Percentiles rank a stretch among this genome's conserved stretches.
phyloP scores from a whole-genome alignment of 2,888 invertebrate species.

The Agriopis leucophaearia region DNA sequence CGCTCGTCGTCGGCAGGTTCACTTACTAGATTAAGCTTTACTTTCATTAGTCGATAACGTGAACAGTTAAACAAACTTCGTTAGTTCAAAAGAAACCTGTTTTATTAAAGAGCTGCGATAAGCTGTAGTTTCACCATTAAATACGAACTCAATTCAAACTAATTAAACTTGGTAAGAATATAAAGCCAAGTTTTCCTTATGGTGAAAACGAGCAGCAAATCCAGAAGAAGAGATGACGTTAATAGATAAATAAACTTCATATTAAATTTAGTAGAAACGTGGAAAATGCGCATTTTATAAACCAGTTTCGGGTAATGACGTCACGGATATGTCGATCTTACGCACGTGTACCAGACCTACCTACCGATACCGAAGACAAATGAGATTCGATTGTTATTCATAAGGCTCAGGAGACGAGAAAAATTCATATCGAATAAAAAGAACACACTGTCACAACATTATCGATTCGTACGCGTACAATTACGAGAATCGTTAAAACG shows the following conservation, averaged over 20 bases:
- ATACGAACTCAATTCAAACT: not conserved
- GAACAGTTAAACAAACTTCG: slow-evolving; percentile 5
- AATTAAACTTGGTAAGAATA: not conserved
- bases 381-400: slow-evolving; percentile 33
- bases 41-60: slow-evolving; percentile 8
- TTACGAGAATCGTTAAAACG: slow-evolving; percentile 4
- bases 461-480: slow-evolving; percentile 17
- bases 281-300: slow-evolving; percentile 30
- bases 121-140: not conserved
- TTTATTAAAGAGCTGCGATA: slow-evolving; percentile 4
- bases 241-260: not conserved
- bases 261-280: not conserved
- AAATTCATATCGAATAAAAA: slow-evolving; percentile 10
- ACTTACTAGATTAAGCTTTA: slow-evolving; percentile 3
- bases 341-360: slow-evolving; percentile 21
- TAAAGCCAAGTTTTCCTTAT: slow-evolving; percentile 6
- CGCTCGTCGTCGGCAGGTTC: slow-evolving; percentile 9
- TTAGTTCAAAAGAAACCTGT: not conserved
- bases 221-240: not conserved
- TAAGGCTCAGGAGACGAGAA: slow-evolving; percentile 20
- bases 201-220: not conserved
- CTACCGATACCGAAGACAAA: slow-evolving; percentile 13
- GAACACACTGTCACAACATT: slow-evolving; percentile 15
- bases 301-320: slow-evolving; percentile 38
- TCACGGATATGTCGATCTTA: slow-evolving; percentile 12